phyloP scores from a whole-genome alignment of 2,797 vertebrate genomes.

The Pelochelys cantorii region DNA sequence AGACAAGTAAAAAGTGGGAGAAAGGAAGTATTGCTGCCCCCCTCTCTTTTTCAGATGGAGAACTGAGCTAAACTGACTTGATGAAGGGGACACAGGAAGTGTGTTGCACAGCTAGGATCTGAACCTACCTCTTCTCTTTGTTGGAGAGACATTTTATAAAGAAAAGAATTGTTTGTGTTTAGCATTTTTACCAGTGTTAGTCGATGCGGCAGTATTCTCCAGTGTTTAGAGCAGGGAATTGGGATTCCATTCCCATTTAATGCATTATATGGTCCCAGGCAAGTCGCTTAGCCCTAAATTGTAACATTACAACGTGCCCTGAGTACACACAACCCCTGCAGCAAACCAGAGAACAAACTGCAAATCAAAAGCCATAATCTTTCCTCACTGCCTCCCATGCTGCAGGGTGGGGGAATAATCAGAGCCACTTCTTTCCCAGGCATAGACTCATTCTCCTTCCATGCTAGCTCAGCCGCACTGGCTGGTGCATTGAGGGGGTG shows the following conservation, averaged over 20 bases:
- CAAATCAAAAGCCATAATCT: not conserved
- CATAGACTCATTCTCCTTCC: not conserved
- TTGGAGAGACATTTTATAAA: not conserved
- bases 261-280: not conserved
- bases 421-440: not conserved
- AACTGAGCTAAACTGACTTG: not conserved
- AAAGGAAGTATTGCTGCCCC: not conserved
- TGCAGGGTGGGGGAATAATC: not conserved
- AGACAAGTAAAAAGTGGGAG: not conserved
- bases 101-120: not conserved
- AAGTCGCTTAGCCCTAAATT: not conserved
- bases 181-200: not conserved
- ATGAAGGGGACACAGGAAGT: not conserved
- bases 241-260: not conserved
- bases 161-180: not conserved
- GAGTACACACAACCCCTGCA: not conserved
- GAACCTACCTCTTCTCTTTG: not conserved
- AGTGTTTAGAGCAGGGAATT: not conserved
- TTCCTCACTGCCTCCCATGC: fast-evolving
- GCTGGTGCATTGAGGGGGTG: fast-evolving
- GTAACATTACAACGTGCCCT: not conserved
- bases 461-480: not conserved
- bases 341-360: not conserved
- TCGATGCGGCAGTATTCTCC: not conserved
- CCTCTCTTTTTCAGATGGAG: fast-evolving